Percentiles rank a stretch among this genome's conserved stretches.
These are phyloP conservation scores for Ganaspis brasiliensis DNA, from an alignment of 2,888 invertebrate species.

Conservation along the genomic window DNA sequence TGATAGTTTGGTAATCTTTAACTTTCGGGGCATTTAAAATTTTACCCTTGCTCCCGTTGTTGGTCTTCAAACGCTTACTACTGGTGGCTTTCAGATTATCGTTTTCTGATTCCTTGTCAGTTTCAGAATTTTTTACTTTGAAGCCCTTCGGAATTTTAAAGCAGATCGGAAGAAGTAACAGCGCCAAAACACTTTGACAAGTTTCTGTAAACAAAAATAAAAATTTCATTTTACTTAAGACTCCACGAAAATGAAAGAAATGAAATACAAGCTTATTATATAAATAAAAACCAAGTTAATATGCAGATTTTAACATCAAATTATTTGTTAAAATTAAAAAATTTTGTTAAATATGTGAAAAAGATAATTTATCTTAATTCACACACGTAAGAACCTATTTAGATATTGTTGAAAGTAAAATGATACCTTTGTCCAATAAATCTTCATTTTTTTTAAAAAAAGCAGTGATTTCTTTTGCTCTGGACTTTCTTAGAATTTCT, in stretches of 20 bases:
- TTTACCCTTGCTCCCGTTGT: not conserved
- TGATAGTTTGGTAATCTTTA: not conserved
- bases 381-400: not conserved
- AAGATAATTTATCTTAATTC: not conserved
- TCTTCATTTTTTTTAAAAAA: not conserved
- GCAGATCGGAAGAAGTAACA: not conserved
- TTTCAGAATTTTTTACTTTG: not conserved
- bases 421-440: not conserved
- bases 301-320: too few species aligned
- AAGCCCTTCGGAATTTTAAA: not conserved
- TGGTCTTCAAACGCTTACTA: not conserved
- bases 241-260: not conserved
- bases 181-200: not conserved
- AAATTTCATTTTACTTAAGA: not conserved
- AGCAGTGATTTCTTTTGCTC: not conserved
- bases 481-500: not conserved
- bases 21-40: not conserved
- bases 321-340: too few species aligned
- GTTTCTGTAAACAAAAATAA: not conserved
- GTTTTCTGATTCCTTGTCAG: not conserved
- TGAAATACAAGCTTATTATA: not conserved
- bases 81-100: not conserved
- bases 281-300: not conserved
- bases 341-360: too few species aligned
- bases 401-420: not conserved